Base-by-base conservation (phyloP, 2,888 invertebrate species). In the Sceliomorpha sp. region DNA sequence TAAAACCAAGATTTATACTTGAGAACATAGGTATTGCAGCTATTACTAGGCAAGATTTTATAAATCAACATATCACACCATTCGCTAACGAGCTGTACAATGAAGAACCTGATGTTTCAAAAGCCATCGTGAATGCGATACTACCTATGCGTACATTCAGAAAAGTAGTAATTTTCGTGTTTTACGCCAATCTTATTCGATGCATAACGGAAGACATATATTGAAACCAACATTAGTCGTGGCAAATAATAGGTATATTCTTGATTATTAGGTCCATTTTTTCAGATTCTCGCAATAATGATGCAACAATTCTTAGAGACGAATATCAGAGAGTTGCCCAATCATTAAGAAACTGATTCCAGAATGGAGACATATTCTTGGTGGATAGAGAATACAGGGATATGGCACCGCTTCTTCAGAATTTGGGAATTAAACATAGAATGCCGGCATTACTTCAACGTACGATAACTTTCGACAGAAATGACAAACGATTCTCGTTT, bases 331-430 rank as follows among this genome's bases (percentile, higher is more conserved):
- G 32, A 6, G 36, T 60, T 56, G 9, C 2, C 7, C n/a, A 55
- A 7, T 12, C n/a, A 9, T 36, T 68, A 15, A 44, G 45, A n/a
- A 17, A 48, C 1, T 69, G 58, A 63, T 69, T 58, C 27, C 17
- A 44, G 26, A 29, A 48, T 31, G 55, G 50, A 8, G 68, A 60
- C 9, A 56, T 62, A 15, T 14, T 63, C 5, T 26, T 69, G 8
- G 51, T 64, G 1, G 59, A 59, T 39, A 39, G 64, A 15, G 60
- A 56, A 1, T 70, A 70, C 15, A 42, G 70, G 10, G 60, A 66
- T 29, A 47, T 37, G 10, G 24, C 27, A 9, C 39, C n/a, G 5
- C 26, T 51, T n/a, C 42, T 37, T 6, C 8, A 55, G 4, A 13
- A 44, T 8, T 6, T 45, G 8, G 39, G 56, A n/a, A 50, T 45